Percentiles rank a stretch among this genome's conserved stretches.
These are phyloP conservation scores for Boloria euphrosyne DNA, from an alignment of 2,888 invertebrate species.

Conservation along the genomic window DNA sequence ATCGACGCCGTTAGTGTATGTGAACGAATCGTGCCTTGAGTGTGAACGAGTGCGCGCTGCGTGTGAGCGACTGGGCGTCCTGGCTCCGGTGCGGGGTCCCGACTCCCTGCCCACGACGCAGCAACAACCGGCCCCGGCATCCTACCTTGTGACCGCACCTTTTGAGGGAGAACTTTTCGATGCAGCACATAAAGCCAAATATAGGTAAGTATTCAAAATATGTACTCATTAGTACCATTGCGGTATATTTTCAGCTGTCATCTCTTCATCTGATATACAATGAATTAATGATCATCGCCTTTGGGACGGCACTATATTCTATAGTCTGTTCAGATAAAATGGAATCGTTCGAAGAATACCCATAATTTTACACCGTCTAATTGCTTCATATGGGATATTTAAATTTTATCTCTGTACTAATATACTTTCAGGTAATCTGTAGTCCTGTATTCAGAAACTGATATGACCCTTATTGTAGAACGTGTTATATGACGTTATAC, in stretches of 20 bases:
- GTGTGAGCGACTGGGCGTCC: slow-evolving; percentile 73
- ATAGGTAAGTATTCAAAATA: slow-evolving; percentile 57
- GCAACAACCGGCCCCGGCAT: slow-evolving; percentile 63
- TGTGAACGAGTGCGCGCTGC: slow-evolving; percentile 77
- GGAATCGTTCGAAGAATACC: no score
- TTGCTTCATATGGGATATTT: no score
- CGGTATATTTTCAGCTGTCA: not conserved
- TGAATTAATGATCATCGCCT: not conserved
- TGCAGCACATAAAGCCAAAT: slow-evolving; percentile 82
- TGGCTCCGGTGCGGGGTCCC: slow-evolving; percentile 67
- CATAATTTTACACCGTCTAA: no score
- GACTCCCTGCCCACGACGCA: slow-evolving; percentile 66
- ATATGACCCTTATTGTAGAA: not conserved
- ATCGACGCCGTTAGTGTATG: slow-evolving; percentile 70
- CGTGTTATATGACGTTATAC: slow-evolving; percentile 24
- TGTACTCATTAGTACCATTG: not conserved
- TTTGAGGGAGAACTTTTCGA: slow-evolving; percentile 89
- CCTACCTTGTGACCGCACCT: slow-evolving; percentile 85
- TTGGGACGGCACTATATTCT: no score
- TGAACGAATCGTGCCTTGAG: slow-evolving; percentile 74
- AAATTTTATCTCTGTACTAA: no score
- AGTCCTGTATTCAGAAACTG: no score
- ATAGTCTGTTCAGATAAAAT: no score
- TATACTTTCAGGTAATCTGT: no score
- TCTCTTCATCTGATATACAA: not conserved